Evolutionary conservation across 2,113 vertebrate genomes (phyloP).

Genomic region (Salvelinus fontinalis): DNA sequence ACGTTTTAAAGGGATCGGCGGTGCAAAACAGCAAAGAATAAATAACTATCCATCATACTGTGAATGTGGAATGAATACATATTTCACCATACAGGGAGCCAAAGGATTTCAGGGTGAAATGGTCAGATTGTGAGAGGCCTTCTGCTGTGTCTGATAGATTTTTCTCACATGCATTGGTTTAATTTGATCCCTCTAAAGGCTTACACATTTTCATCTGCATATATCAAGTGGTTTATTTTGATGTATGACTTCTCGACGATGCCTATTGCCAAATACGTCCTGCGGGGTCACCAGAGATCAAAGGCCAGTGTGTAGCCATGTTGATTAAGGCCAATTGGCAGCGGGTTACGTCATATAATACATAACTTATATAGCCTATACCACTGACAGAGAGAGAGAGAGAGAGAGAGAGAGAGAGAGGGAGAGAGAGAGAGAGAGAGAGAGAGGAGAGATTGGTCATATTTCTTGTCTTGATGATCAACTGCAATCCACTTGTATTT

Average conservation of each 20-base stretch:
- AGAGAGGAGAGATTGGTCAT: background rate
- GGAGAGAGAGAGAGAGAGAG: too few species aligned
- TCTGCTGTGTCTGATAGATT: constrained; percentile 17
- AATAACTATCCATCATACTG: constrained; percentile 52
- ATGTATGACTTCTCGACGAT: constrained; percentile 6
- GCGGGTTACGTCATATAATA: background rate
- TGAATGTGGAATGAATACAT: constrained; percentile 39
- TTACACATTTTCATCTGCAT: constrained; percentile 16
- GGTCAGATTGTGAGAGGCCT: constrained; percentile 12
- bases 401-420: too few species aligned
- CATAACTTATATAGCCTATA: background rate
- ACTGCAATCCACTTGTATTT: background rate
- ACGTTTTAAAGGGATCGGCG: constrained; percentile 44
- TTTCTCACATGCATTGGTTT: constrained; percentile 25
- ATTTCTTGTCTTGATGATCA: background rate
- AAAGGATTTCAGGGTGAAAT: constrained; percentile 17
- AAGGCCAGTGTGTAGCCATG: background rate
- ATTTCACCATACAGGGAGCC: background rate
- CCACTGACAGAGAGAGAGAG: too few species aligned
- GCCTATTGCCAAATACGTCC: background rate
- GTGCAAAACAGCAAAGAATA: constrained; percentile 42
- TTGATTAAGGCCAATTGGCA: background rate
- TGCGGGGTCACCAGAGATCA: background rate
- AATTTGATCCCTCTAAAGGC: constrained; percentile 22
- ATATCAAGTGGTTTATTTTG: constrained; percentile 1